phyloP scores from a whole-genome alignment of 2,888 invertebrate genomes.

The Hirudinaria manillensis region DNA sequence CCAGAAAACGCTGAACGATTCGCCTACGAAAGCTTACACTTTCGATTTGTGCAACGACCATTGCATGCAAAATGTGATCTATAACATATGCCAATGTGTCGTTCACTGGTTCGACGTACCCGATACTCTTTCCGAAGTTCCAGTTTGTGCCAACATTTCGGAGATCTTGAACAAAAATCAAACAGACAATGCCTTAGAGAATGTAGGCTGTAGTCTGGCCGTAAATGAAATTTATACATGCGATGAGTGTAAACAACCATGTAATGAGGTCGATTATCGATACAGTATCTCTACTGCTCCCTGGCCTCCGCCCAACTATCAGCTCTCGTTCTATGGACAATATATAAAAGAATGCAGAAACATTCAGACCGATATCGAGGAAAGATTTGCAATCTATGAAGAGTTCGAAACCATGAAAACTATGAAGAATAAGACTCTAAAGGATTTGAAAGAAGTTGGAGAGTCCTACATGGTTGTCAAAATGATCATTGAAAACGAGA shows the following conservation, averaged over 20 bases:
- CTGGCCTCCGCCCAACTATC: constrained; percentile 5
- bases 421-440: not conserved
- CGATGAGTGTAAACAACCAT: constrained; percentile 13
- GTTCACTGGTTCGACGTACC: not conserved
- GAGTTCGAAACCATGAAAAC: not conserved
- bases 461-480: constrained; percentile 20
- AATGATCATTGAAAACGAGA: constrained; percentile 5
- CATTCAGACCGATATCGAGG: not conserved
- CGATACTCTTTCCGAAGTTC: not conserved
- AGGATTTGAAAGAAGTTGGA: constrained; percentile 1
- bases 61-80: constrained; percentile 12
- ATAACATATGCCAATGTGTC: not conserved
- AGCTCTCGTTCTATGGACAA: constrained; percentile 12
- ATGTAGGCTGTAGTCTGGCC: not conserved
- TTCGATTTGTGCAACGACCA: constrained; percentile 6
- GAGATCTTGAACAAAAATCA: not conserved
- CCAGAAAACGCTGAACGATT: not conserved
- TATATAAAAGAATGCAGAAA: not conserved
- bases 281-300: constrained; percentile 15
- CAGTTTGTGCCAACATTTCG: not conserved
- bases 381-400: not conserved
- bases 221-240: not conserved
- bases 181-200: not conserved
- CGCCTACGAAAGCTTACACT: not conserved
- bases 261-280: not conserved